Conservation (phyloP, 2,113 vertebrate genomes). For the Hemiprocne comata region DNA sequence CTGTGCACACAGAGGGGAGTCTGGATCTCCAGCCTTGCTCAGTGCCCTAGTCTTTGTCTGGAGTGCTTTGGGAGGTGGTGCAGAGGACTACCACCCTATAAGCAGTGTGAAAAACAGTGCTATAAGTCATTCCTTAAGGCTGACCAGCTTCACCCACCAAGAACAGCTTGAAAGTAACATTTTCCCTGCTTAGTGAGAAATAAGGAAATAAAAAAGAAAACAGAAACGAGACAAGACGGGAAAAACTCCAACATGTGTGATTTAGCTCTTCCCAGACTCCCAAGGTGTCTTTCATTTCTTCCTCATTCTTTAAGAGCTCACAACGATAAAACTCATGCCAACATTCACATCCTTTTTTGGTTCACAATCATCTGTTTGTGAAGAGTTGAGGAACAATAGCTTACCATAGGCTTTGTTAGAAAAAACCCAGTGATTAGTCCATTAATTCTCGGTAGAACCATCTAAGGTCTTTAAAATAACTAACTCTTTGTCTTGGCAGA, state of each 20-base stretch:
- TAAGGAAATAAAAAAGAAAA: not conserved
- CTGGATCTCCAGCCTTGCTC: not conserved
- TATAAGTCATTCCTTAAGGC: not conserved
- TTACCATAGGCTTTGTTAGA: not conserved
- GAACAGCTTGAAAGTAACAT: not conserved
- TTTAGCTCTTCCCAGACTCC: not conserved
- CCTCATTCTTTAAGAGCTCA: not conserved
- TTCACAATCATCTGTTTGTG: not conserved
- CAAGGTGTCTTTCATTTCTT: not conserved
- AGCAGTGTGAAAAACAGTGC: not conserved
- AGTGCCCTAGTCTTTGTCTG: not conserved
- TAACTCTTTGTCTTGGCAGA: not conserved
- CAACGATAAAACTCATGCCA: not conserved
- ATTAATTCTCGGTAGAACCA: not conserved
- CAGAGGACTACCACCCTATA: not conserved
- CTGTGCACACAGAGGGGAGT: too few species aligned
- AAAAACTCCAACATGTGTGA: not conserved
- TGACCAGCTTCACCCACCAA: not conserved
- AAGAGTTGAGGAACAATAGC: not conserved
- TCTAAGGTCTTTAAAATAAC: constrained; percentile 5
- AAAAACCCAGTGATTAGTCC: not conserved
- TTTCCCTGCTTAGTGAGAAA: not conserved
- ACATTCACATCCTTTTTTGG: not conserved
- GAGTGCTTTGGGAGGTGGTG: not conserved
- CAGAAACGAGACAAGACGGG: not conserved